Evolutionary conservation across 2,113 vertebrate genomes (phyloP).

Genomic region (Platysteira castanea): DNA sequence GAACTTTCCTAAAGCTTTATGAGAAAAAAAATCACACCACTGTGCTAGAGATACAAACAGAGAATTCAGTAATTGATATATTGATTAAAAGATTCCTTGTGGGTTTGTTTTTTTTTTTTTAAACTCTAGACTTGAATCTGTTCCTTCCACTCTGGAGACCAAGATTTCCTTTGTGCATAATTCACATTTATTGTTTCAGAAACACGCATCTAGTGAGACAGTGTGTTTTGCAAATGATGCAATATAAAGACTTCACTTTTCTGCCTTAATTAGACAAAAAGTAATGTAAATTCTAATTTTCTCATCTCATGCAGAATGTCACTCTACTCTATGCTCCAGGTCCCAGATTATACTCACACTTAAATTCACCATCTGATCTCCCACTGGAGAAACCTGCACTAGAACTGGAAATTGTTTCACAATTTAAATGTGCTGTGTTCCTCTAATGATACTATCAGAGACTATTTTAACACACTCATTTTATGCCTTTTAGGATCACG

Average conservation of each 20-base stretch:
- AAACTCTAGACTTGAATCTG: background rate
- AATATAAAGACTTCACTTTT: background rate
- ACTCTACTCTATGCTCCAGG: background rate
- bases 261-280: background rate
- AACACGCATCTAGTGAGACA: background rate
- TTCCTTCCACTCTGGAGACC: background rate
- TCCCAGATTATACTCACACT: background rate
- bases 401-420: background rate
- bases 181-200: background rate
- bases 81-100: constrained; percentile 1
- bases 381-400: background rate
- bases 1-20: background rate
- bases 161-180: background rate
- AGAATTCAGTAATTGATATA: background rate
- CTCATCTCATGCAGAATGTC: background rate
- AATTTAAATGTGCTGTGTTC: background rate
- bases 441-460: background rate
- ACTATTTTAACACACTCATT: background rate
- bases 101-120: background rate
- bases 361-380: background rate
- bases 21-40: background rate
- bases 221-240: background rate
- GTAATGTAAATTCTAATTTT: background rate
- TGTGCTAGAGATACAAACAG: background rate
- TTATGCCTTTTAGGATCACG: background rate